A percentile compares a stretch with the other conserved stretches of the same genome.
Evolutionary conservation across 2,888 invertebrate genomes (phyloP).

Genomic region (Sussaba pulchella): DNA sequence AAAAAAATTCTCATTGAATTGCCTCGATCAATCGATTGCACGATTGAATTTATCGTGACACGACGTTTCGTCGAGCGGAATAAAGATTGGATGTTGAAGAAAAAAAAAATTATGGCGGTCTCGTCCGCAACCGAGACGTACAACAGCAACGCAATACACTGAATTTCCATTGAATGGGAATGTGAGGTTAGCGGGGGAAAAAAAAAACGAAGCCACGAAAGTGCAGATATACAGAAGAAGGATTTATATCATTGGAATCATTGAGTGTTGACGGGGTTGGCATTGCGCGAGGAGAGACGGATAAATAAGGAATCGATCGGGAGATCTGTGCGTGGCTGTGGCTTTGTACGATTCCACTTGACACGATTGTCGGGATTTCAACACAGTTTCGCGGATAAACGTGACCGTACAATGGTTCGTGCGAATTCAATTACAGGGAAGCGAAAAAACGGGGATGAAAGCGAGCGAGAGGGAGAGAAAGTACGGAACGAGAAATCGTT

Average conservation of each 20-base stretch:
- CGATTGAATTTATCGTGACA: conserved; percentile 36
- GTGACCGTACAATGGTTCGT: conserved; percentile 19
- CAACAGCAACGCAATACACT: conserved; percentile 25
- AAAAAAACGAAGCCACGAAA: conserved; percentile 33
- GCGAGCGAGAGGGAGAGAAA: not conserved
- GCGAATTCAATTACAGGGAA: conserved; percentile 32
- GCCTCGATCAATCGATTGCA: conserved; percentile 7
- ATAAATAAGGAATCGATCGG: conserved; percentile 3
- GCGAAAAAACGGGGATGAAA: conserved; percentile 14
- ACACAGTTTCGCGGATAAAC: conserved; percentile 3
- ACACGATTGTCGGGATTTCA: conserved; percentile 38
- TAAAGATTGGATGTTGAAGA: not conserved
- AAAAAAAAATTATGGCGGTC: not conserved
- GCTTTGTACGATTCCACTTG: conserved; percentile 1
- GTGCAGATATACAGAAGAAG: conserved; percentile 20
- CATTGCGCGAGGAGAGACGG: not conserved
- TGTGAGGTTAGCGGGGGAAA: conserved; percentile 32
- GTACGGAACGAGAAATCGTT: conserved; percentile 14
- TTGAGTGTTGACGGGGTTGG: conserved; percentile 17
- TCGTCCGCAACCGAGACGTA: not conserved
- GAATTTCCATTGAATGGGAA: conserved; percentile 48
- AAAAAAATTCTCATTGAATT: not conserved
- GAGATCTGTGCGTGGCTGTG: not conserved
- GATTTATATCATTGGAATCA: conserved; percentile 59
- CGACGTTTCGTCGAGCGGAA: not conserved